Percentiles rank a stretch among this genome's conserved stretches.
phyloP scores from a whole-genome alignment of 23 tunicate genomes.

The Trididemnum nubilum region DNA sequence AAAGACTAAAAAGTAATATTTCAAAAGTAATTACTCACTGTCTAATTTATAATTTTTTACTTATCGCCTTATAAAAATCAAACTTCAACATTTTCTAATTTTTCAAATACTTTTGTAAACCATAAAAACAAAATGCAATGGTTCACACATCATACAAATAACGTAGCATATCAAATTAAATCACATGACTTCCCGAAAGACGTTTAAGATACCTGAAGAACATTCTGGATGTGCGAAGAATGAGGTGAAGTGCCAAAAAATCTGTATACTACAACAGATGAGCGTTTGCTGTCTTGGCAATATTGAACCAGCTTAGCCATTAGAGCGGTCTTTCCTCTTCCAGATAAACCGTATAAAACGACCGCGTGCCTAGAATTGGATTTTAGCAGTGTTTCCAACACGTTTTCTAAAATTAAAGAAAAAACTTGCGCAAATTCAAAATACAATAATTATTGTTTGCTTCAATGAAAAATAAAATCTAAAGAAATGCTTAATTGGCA shows the following conservation, averaged over 20 bases:
- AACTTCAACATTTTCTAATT: no score
- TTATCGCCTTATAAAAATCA: no score
- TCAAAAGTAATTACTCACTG: not conserved
- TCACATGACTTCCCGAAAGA: no score
- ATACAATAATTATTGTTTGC: no score
- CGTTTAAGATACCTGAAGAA: slow-evolving; percentile 81
- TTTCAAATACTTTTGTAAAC: no score
- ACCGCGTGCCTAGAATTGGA: slow-evolving; percentile 15
- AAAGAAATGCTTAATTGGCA: no score
- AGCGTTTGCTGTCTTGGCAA: not conserved
- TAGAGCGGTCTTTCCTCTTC: slow-evolving; percentile 83
- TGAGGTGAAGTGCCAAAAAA: slow-evolving; percentile 85
- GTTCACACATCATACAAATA: no score
- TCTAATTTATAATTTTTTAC: no score
- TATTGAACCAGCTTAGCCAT: slow-evolving; percentile 57
- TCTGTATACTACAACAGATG: slow-evolving; percentile 35
- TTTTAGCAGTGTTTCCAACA: not conserved
- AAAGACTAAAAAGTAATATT: slow-evolving; percentile 50
- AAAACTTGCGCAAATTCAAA: not conserved
- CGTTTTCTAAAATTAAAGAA: slow-evolving; percentile 9
- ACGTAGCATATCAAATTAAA: no score
- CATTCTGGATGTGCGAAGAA: slow-evolving; percentile 77
- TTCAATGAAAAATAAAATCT: no score
- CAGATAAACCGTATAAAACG: slow-evolving; percentile 62
- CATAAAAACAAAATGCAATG: no score